A percentile compares a stretch with the other conserved stretches of the same genome.
Conservation (phyloP, 2,888 invertebrate species). For the Euplexia lucipara region DNA sequence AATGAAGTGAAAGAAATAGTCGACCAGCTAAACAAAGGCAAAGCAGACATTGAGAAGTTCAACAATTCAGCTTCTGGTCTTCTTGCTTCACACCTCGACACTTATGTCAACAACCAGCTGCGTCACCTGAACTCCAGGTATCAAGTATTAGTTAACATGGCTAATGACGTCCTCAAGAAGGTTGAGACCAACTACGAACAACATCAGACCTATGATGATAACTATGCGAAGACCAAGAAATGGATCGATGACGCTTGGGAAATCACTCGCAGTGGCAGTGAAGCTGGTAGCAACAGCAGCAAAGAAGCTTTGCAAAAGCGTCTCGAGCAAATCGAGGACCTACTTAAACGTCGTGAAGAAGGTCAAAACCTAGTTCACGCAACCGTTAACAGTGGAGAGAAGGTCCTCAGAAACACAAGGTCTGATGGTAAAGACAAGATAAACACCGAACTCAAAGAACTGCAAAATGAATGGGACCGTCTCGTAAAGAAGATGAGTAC, state of each 20-base stretch:
- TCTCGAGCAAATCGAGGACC: conserved; percentile 94
- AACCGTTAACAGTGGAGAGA: conserved; percentile 97
- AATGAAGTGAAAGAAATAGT: conserved; percentile 95
- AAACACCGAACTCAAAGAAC: conserved; percentile 96
- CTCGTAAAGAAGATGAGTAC: conserved; percentile 97
- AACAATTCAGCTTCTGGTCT: conserved; percentile 95
- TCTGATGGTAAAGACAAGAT: conserved; percentile 97
- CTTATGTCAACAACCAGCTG: conserved; percentile 96
- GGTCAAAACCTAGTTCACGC: conserved; percentile 96
- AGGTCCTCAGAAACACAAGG: conserved; percentile 96
- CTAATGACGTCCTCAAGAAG: conserved; percentile 97
- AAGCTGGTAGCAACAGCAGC: conserved; percentile 94
- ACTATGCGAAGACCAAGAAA: conserved; percentile 94
- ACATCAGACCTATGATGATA: conserved; percentile 95
- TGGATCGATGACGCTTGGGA: conserved; percentile 97
- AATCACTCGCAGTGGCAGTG: conserved; percentile 95
- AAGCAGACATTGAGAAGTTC: conserved; percentile 95
- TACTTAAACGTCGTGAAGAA: conserved; percentile 95
- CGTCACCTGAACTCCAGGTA: conserved; percentile 96
- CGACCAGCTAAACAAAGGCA: conserved; percentile 94
- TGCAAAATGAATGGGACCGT: conserved; percentile 98
- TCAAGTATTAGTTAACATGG: conserved; percentile 96
- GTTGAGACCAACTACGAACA: conserved; percentile 97
- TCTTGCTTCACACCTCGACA: conserved; percentile 95
- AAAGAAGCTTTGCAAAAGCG: conserved; percentile 96